Evolutionary conservation across 2,888 invertebrate species (phyloP), one percentile per base, ranked within the genome.

Genomic region (Periphyllus acericola): DNA sequence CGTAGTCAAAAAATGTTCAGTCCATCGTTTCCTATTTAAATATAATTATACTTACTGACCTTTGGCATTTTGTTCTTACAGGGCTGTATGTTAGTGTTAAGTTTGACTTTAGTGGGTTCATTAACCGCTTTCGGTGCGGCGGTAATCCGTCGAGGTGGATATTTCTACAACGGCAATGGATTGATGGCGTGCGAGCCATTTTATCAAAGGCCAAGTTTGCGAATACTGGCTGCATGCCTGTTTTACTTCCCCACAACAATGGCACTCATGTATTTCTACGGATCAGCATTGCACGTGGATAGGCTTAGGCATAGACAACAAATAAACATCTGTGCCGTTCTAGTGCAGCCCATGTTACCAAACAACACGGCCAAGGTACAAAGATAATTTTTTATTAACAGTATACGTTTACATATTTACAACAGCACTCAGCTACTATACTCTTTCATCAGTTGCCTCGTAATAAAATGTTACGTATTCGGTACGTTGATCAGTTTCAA

Each of bases 261-360:
- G 96, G 96, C 96, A 89, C 93, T 97, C 90, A 96, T 96, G 96
- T 97, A 97, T 92, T 96, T 96, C 92, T 97, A 97, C 91, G 96
- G 96, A 60, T 96, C 96, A 36, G 96, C 96, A 81, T 96, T 96
- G 91, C 96, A 96, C 92, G 96, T 96, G 91, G 96, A 96, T 92
- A 96, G 96, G 92, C 94, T 95, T 90, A 94, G 96, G 89, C 93
- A 94, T 90, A 95, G 94, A 92, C 87, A 87, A 36, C 87, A 81
- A 66, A 81, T 87, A 14, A 87, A 87, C 72, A 81, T 87, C 32
- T 87, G 87, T 32, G 87, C 87, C 25, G 46, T 81, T 60, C 75
- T 87, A 25, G 87, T 87, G 46, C 87, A 87, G 66, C 87, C 87
- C 1, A 87, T 87, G 60, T 74, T 87, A 32, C 72, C 74, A 1